Conservation (phyloP, 1,140 invertebrate genomes). For the Drosophila equinoxialis region DNA sequence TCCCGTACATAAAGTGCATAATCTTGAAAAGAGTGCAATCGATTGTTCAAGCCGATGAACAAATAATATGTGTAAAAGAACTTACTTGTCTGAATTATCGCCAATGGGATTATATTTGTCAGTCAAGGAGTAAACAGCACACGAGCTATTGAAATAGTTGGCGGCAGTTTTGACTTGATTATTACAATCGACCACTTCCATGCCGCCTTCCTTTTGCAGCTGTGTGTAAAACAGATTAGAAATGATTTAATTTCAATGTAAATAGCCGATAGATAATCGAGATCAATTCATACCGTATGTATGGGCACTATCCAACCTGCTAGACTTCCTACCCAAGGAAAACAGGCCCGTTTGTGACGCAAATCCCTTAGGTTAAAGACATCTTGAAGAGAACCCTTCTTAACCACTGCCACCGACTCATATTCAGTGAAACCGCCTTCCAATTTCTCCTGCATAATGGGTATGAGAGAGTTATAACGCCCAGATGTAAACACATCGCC, state of each 20-base stretch:
- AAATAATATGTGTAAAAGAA: neutral
- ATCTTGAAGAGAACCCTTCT: conserved; percentile 86
- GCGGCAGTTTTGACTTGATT: conserved; percentile 97
- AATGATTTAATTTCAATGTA: neutral
- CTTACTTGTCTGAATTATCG: conserved; percentile 87
- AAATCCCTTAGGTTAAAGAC: conserved; percentile 88
- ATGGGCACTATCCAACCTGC: conserved; percentile 97
- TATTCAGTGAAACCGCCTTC: conserved; percentile 86
- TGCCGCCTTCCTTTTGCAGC: conserved; percentile 91
- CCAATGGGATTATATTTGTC: conserved; percentile 98
- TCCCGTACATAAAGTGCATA: conserved; percentile 94
- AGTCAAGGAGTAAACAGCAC: conserved; percentile 95
- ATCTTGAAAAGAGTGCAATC: conserved; percentile 49
- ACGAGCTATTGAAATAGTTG: conserved; percentile 94
- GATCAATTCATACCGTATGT: conserved; percentile 86
- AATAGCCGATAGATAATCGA: neutral
- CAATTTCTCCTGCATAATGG: conserved; percentile 91
- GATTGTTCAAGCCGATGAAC: neutral
- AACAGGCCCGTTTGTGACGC: conserved; percentile 92
- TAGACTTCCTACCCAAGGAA: conserved; percentile 94
- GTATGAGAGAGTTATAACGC: conserved; percentile 95
- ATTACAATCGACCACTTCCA: conserved; percentile 96
- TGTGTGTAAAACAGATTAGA: conserved; percentile 71
- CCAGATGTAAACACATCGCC: conserved; percentile 97
- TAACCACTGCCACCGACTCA: conserved; percentile 94